These are phyloP conservation scores for Tribolium freemani DNA, from an alignment of 2,888 invertebrate genomes.

Conservation along the genomic window DNA sequence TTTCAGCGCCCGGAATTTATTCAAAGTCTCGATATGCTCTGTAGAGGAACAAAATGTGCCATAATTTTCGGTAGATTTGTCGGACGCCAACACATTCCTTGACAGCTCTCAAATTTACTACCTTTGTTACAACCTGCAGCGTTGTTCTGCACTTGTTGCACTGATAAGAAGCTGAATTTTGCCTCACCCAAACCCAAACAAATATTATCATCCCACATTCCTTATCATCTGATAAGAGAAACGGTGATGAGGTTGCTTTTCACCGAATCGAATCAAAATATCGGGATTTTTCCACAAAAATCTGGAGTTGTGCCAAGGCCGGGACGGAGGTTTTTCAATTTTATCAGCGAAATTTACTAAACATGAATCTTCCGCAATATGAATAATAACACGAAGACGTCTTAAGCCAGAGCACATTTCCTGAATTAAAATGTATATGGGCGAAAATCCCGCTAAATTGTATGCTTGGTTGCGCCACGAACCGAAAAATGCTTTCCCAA, in stretches of 20 bases:
- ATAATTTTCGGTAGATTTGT: slow-evolving; percentile 26
- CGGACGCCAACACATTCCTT: slow-evolving; percentile 32
- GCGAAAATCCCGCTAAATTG: slow-evolving; percentile 18
- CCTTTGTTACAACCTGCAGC: slow-evolving; percentile 16
- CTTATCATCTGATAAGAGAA: slow-evolving; percentile 5
- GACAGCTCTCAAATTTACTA: slow-evolving; percentile 24
- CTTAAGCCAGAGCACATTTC: slow-evolving; percentile 22
- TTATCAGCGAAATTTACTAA: slow-evolving; percentile 27
- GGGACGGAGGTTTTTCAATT: slow-evolving; percentile 31
- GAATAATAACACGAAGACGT: slow-evolving; percentile 25
- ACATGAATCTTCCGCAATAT: slow-evolving; percentile 10
- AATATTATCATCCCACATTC: neutral
- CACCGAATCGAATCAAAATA: slow-evolving; percentile 4
- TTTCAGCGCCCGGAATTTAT: neutral
- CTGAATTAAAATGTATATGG: slow-evolving; percentile 19
- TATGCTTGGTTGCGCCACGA: slow-evolving; percentile 8
- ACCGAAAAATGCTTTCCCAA: neutral
- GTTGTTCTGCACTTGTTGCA: slow-evolving; percentile 33
- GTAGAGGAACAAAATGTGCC: neutral
- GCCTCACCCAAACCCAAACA: slow-evolving; percentile 13
- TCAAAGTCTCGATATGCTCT: neutral
- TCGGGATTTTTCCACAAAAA: slow-evolving; percentile 21
- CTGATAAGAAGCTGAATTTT: slow-evolving; percentile 17
- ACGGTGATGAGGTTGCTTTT: slow-evolving; percentile 2
- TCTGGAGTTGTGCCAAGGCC: slow-evolving; percentile 26